A percentile compares a stretch with the other conserved stretches of the same genome.
These are phyloP conservation scores for Tethea ocularis DNA, from an alignment of 2,888 invertebrate species.

Conservation along the genomic window DNA sequence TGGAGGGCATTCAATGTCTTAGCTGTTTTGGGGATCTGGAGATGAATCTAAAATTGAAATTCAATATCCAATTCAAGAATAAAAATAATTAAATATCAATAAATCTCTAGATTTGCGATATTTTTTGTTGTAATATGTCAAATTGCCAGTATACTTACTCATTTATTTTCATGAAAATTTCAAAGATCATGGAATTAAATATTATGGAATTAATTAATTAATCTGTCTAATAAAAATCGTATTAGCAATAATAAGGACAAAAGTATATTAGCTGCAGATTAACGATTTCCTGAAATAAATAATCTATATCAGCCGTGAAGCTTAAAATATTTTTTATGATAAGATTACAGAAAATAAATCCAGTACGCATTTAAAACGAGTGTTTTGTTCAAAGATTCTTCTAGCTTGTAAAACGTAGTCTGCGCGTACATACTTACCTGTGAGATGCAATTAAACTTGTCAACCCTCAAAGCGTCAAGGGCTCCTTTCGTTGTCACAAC, in stretches of 20 bases:
- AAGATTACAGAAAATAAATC: neutral
- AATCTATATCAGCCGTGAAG: neutral
- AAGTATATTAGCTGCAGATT: neutral
- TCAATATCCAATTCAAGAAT: too few relatives aligned
- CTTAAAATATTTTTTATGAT: neutral
- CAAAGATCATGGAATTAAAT: neutral
- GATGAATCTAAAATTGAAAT: too few relatives aligned
- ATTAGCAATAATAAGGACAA: neutral
- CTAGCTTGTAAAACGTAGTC: neutral
- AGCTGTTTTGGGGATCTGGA: too few relatives aligned
- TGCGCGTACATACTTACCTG: neutral
- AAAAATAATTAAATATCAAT: too few relatives aligned
- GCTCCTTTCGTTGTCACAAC: constrained; percentile 10
- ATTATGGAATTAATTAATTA: neutral
- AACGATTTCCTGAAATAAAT: neutral
- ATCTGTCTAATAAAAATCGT: neutral
- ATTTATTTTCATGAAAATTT: too few relatives aligned
- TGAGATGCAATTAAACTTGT: neutral
- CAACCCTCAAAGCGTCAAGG: constrained; percentile 10
- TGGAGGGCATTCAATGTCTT: too few relatives aligned
- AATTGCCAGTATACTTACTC: too few relatives aligned
- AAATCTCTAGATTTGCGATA: too few relatives aligned
- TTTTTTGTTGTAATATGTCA: too few relatives aligned
- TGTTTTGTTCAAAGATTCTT: neutral
- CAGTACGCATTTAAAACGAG: neutral